Evolutionary conservation across 2,797 vertebrate genomes (phyloP), one percentile per base, ranked within the genome.

Genomic region (Enteromius argenteus): DNA sequence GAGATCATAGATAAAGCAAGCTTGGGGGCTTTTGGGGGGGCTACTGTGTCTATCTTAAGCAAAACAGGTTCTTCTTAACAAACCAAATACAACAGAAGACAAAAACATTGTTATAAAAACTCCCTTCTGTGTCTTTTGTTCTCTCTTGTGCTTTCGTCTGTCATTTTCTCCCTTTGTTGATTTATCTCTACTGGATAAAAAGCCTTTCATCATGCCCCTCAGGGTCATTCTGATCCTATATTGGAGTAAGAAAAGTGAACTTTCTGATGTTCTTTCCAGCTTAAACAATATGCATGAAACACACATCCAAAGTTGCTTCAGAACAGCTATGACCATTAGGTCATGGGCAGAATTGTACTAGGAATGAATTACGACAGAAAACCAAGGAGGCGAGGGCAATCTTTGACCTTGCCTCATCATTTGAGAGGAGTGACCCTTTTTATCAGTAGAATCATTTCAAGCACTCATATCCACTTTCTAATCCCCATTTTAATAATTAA

Each of bases 11-110:
- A 81, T 84, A 6, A 27, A 71, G 87, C 82, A 77, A 88, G 85
- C 72, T 44, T 13, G 27, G 81, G 1, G 60, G 17, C 83, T 88
- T 71, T 89, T 90, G 90, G 88, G 73, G 84, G 87, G 79, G 64
- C 81, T 42, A 89, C 90, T 82, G 91, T 88, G 88, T 87, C 27
- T 85, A 88, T 84, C 89, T 79, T 86, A 83, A 87, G 87, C 82
- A 6, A 85, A 91, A 90, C 86, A 2, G 88, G 88, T 90, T 68
- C 42, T 91, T 93, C 94, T 94, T 91, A 88, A 91, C 91, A 81
- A 88, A 93, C 93, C 93, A 91, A 90, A 93, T 66, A 81, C 90
- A 91, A 92, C 91, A 90, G 88, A 92, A 91, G 87, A 89, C 87
- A 83, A 85, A 83, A 87, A 83, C 68, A 79, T 78, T 27, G 46